Percentiles rank a stretch among this genome's conserved stretches.
Evolutionary conservation across 2,113 vertebrate species (phyloP).

Genomic region (Xenopus borealis): DNA sequence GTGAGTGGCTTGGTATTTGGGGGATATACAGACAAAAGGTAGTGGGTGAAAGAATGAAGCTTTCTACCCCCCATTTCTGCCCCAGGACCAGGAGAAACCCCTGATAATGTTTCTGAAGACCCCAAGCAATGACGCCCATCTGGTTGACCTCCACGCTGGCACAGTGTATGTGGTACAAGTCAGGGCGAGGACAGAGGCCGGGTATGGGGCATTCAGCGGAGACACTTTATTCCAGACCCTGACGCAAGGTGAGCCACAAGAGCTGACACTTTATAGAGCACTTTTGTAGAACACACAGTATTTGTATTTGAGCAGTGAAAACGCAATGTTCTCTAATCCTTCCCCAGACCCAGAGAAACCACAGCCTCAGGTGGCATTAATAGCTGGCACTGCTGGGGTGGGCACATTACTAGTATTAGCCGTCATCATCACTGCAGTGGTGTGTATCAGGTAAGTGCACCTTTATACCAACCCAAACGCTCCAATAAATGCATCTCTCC

Average conservation of each 20-base stretch:
- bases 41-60: background rate
- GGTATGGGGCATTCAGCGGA: conserved; percentile 78
- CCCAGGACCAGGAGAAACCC: conserved; percentile 59
- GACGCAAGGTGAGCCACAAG: conserved; percentile 66
- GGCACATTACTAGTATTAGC: conserved; percentile 76
- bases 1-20: conserved; percentile 53
- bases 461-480: no score
- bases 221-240: conserved; percentile 73
- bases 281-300: no score
- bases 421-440: conserved; percentile 70
- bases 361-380: conserved; percentile 75
- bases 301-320: no score
- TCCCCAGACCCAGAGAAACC: conserved; percentile 39
- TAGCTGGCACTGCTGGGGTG: conserved; percentile 73
- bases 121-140: conserved; percentile 65
- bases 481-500: no score
- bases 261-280: background rate
- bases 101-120: conserved; percentile 70
- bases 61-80: background rate
- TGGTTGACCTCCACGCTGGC: conserved; percentile 73
- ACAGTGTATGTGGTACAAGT: conserved; percentile 82
- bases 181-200: conserved; percentile 74
- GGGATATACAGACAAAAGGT: background rate
- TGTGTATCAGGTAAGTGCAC: conserved; percentile 75
- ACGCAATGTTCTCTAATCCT: background rate